A percentile compares a stretch with the other conserved stretches of the same genome.
phyloP scores from a whole-genome alignment of 2,113 vertebrate genomes.

The Haemorhous mexicanus region DNA sequence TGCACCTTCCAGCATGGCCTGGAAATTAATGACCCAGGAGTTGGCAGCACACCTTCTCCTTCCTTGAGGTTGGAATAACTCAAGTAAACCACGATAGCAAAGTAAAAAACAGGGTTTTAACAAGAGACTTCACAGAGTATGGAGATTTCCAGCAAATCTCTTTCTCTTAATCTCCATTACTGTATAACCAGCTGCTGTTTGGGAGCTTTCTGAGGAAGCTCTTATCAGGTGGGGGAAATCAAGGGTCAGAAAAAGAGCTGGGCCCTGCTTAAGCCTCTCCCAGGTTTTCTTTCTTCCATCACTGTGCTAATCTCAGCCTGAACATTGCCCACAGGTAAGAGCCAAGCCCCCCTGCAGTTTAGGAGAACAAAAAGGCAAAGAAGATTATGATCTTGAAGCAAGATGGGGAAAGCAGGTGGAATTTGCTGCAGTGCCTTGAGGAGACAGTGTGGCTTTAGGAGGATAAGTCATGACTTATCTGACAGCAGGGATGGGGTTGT shows the following conservation, averaged over 20 bases:
- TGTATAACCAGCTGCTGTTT: slow-evolving; percentile 31
- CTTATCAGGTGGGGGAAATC: slow-evolving; percentile 23
- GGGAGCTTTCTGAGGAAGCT: neutral
- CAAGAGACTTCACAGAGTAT: neutral
- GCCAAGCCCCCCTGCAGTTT: neutral
- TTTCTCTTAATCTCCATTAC: neutral
- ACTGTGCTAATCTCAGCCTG: neutral
- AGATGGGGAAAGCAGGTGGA: neutral
- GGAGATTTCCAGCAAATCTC: neutral
- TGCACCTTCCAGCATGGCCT: neutral
- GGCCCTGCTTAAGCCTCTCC: neutral
- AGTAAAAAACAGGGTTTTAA: neutral
- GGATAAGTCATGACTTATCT: neutral
- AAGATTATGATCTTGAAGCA: neutral
- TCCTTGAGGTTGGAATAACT: neutral
- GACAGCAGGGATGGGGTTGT: neutral
- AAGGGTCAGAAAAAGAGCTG: slow-evolving; percentile 10
- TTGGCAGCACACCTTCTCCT: neutral
- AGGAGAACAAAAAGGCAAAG: neutral
- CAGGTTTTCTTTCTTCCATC: neutral
- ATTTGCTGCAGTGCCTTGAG: neutral
- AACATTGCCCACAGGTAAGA: neutral
- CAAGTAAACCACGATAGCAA: neutral
- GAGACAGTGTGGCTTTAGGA: neutral
- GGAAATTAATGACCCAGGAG: neutral